Base-by-base conservation (phyloP, 2,888 invertebrate species). In the Epistrophella euchroma region DNA sequence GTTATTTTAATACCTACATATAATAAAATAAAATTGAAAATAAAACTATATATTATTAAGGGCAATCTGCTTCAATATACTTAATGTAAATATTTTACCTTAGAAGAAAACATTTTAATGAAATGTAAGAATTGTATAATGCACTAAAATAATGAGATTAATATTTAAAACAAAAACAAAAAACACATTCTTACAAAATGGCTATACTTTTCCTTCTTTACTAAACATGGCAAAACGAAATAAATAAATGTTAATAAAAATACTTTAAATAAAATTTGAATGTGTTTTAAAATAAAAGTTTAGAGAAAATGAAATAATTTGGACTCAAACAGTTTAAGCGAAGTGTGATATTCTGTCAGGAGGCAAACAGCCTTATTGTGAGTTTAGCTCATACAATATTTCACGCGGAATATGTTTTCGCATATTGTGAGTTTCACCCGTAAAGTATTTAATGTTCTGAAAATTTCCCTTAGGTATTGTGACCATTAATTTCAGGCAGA, bases 1-100 rank as follows among this genome's bases (percentile, higher is more conserved):
- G 68, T 68, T 78, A 68, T n/a, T n/a, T n/a, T 77, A 62, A n/a
- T 56, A 9, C 73, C 62, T 56, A 9, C 73, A 83, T 72, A 66
- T 77, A 73, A 70, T 74, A 50, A 56, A 47, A 19, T 11, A 68
- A 78, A 52, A 52, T 52, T 55, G 37, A 70, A 73, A 28, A 60
- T 32, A n/a, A 40, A 40, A 82, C 62, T n/a, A 70, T 81, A 66
- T 77, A 82, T 78, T 71, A 43, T 37, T 74, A 74, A 78, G 71
- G 73, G 62, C 60, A 75, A 56, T 76, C 62, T 64, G 75, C 86
- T 86, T 86, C 73, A 86, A 72, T 83, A 83, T 87, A 87, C 87
- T 87, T 87, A 87, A 87, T 87, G 87, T 87, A 87, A 87, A 87
- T 87, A 87, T 83, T 79, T 78, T 79, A 87, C 70, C 77, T 78